A percentile compares a stretch with the other conserved stretches of the same genome.
Conservation (phyloP, 2,888 invertebrate genomes). For the Salpingus planirostris region DNA sequence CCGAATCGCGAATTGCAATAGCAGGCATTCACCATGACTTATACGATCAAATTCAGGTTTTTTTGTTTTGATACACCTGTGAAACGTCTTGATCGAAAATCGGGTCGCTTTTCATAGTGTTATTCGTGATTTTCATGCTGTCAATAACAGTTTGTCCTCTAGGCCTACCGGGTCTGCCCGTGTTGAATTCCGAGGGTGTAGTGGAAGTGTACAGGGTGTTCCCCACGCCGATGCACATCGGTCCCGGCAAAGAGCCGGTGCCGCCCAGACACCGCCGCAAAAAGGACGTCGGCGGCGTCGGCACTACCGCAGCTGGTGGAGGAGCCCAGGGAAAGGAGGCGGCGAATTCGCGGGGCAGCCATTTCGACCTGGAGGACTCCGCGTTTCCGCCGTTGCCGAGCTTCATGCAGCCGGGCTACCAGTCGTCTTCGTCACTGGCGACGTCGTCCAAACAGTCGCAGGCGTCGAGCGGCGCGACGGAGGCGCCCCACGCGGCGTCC, state of each 20-base stretch:
- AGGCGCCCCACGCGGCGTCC: no score
- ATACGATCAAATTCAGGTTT: no score
- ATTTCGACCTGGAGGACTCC: conserved; percentile 70
- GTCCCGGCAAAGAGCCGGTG: conserved; percentile 40
- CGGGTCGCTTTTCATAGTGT: no score
- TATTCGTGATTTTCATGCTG: no score
- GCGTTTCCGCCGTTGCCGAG: conserved; percentile 75
- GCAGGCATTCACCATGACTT: no score
- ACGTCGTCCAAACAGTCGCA: not conserved
- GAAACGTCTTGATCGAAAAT: no score
- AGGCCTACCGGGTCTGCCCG: conserved; percentile 23
- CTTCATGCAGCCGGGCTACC: no score
- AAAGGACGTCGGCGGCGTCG: conserved; percentile 7
- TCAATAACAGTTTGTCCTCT: no score
- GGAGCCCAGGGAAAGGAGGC: conserved; percentile 20
- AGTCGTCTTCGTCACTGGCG: no score
- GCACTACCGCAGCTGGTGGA: conserved; percentile 14
- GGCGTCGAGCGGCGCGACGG: conserved; percentile 16
- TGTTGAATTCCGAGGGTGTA: conserved; percentile 21
- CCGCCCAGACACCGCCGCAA: conserved; percentile 41
- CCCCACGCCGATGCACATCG: conserved; percentile 18
- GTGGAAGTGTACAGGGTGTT: conserved; percentile 25
- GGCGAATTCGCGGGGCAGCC: conserved; percentile 44
- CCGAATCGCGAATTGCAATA: no score
- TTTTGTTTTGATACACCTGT: no score